Conservation (phyloP, 1,140 invertebrate genomes). For the Lerema accius region DNA sequence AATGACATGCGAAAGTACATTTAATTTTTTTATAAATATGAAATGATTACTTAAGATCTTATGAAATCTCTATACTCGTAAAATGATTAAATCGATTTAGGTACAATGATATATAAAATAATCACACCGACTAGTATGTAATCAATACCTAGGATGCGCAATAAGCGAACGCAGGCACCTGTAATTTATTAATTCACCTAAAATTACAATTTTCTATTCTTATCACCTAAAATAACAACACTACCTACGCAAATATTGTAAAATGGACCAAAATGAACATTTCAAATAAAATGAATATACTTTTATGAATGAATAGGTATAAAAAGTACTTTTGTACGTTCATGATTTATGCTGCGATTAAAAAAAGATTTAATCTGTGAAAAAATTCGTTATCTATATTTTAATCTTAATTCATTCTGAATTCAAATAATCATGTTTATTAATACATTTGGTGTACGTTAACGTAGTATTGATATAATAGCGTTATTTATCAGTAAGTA, state of each 20-base stretch:
- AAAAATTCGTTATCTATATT: not conserved
- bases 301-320: not conserved
- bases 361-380: not conserved
- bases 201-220: conserved; percentile 19
- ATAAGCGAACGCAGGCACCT: conserved; percentile 25
- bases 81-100: conserved; percentile 4
- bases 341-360: no score
- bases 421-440: no score
- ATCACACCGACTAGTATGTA: conserved; percentile 49
- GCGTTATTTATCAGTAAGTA: conserved; percentile 4
- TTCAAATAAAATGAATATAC: not conserved
- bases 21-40: conserved; percentile 31
- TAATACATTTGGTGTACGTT: not conserved
- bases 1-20: conserved; percentile 41
- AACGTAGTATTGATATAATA: conserved; percentile 4
- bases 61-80: conserved; percentile 13
- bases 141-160: conserved; percentile 19
- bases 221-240: conserved; percentile 17
- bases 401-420: not conserved
- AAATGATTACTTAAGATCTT: conserved; percentile 36
- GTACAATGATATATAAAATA: conserved; percentile 39
- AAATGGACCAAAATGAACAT: not conserved
- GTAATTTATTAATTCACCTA: conserved; percentile 14
- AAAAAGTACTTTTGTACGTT: not conserved
- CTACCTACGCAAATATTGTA: conserved; percentile 7